These are phyloP conservation scores for Siderastrea radians DNA, from an alignment of 92 coral and sea anemone genomes.

Conservation along the genomic window DNA sequence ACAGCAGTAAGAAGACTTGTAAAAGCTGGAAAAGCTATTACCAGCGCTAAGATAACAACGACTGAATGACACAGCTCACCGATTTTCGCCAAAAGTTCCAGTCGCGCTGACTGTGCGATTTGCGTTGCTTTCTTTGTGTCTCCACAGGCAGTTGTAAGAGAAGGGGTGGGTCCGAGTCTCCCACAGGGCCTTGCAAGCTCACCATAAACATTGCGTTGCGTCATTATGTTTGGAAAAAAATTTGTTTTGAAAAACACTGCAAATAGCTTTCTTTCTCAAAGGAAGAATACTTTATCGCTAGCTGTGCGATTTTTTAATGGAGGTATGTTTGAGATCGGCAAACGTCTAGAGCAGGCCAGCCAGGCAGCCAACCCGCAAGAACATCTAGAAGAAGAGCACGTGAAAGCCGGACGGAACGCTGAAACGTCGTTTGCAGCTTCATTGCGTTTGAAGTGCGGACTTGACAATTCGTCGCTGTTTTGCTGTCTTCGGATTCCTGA, in stretches of 20 bases:
- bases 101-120: too few relatives aligned
- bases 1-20: too few relatives aligned
- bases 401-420: conserved; percentile 94
- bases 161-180: conserved; percentile 2
- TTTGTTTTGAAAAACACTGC: conserved; percentile 8
- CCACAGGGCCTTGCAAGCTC: conserved; percentile 61
- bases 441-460: conserved; percentile 76
- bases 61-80: too few relatives aligned
- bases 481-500: conserved; percentile 96
- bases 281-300: conserved; percentile 1
- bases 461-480: conserved; percentile 84
- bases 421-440: conserved; percentile 83
- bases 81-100: too few relatives aligned
- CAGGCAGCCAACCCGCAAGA: conserved; percentile 94
- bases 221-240: conserved; percentile 77
- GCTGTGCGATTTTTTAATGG: not conserved
- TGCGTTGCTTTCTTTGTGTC: too few relatives aligned
- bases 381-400: conserved; percentile 86
- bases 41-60: too few relatives aligned
- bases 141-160: not conserved
- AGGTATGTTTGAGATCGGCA: conserved; percentile 87
- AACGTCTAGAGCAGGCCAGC: conserved; percentile 92
- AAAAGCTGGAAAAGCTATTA: too few relatives aligned
- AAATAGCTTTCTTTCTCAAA: not conserved
- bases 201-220: conserved; percentile 81